A percentile compares a stretch with the other conserved stretches of the same genome.
Conservation (phyloP, 2,797 vertebrate species). For the Nannoperca australis region DNA sequence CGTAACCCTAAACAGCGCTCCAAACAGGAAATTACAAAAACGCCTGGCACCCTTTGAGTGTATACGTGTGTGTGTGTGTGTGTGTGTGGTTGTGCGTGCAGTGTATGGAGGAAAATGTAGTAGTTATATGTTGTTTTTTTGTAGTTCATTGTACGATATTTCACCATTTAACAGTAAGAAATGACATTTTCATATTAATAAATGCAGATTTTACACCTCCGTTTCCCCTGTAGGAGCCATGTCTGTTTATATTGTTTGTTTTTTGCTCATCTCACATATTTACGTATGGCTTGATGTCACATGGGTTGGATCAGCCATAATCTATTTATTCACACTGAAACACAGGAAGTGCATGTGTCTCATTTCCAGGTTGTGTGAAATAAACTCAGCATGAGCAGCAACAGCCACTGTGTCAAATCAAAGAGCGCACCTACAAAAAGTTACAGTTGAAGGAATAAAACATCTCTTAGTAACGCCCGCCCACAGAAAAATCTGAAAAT, state of each 20-base stretch:
- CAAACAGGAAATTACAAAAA: slow-evolving; percentile 86
- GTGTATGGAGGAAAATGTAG: slow-evolving; percentile 15
- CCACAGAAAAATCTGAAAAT: neutral
- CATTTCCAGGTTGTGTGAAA: slow-evolving; percentile 4
- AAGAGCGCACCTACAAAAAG: neutral
- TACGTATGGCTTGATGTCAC: too few species aligned
- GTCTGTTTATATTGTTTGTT: too few species aligned
- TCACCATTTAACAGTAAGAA: neutral
- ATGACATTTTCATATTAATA: neutral
- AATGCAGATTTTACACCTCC: neutral
- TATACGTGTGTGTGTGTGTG: slow-evolving; percentile 22
- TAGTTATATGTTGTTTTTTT: slow-evolving; percentile 2
- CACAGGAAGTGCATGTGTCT: slow-evolving; percentile 19
- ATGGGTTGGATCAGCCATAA: too few species aligned
- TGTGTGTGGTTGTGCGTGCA: slow-evolving; percentile 43
- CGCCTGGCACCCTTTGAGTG: slow-evolving; percentile 68
- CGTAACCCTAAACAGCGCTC: slow-evolving; percentile 83
- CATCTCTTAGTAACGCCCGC: neutral
- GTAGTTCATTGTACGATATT: neutral
- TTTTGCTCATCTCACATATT: too few species aligned
- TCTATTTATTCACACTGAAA: neutral
- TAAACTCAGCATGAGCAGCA: slow-evolving; percentile 1
- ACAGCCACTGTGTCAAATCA: neutral
- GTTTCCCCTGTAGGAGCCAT: too few species aligned
- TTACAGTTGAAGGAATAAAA: neutral